Evolutionary conservation across 1,140 invertebrate species (phyloP), one percentile per base, ranked within the genome.

Genomic region (Calephelis virginiensis): DNA sequence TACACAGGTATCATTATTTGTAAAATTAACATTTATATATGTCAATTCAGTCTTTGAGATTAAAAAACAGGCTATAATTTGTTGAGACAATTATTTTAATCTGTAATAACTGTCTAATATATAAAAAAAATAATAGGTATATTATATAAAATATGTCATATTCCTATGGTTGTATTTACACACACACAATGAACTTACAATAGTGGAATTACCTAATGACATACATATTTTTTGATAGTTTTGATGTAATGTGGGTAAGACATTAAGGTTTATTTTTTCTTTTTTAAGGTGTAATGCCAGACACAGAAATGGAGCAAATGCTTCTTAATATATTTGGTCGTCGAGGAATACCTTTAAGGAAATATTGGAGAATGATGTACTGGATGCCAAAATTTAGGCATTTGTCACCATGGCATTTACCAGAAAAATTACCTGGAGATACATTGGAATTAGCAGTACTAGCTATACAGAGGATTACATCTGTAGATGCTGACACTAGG

Each of bases 351-450:
- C 96, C 97, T 0, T 83, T 97, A 11, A 91, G 96, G 68, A 99
- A 98, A 83, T 96, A 94, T 81, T 95, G 95, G 92, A 93, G 97
- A 59, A 98, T 99, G 96, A 94, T 97, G 92, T 99, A 99, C 82
- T 99, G 99, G 99, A 96, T 99, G 95, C 98, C 98, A 5, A 99
- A 99, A 88, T 97, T 99, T 78, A 97, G 95, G 80, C 95, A 99
- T 86, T 83, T 95, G 0, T 97, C 97, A 73, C 98, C 98, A 3
- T 99, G 96, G 94, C 94, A 94, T 1, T 82, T 98, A 49, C 97
- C 98, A 0, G 92, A 94, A 45, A 92, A 94, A 1, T 72, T 96
- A 43, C 96, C 97, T 3, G 92, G 92, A 74, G 95, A 98, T 80
- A 90, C 93, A 1, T 90, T 96, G 8, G 95, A 97, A 85, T 82